Percentiles rank a stretch among this genome's conserved stretches.
phyloP scores from a whole-genome alignment of 2,888 invertebrate genomes.

The Pyrochroa serraticornis region DNA sequence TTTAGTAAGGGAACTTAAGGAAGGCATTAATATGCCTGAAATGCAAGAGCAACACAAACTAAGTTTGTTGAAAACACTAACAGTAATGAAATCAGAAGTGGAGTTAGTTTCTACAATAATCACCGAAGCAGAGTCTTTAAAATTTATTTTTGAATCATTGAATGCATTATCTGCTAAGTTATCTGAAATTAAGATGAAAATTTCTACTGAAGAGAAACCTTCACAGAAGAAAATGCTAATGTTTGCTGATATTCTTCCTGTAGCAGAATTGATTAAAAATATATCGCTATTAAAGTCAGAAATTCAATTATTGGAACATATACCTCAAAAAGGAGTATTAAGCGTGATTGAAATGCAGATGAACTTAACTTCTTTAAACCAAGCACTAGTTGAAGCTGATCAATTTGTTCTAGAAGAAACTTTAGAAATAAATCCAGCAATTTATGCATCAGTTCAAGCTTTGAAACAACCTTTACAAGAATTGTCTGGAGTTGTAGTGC shows the following conservation, averaged over 20 bases:
- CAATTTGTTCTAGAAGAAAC: constrained; percentile 1
- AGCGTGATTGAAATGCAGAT: constrained; percentile 30
- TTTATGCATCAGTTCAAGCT: background rate
- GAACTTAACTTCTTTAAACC: constrained; percentile 1
- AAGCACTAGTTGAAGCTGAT: background rate
- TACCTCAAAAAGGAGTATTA: constrained; percentile 32
- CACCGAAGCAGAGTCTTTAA: constrained; percentile 11
- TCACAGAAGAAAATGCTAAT: background rate
- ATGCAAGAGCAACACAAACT: constrained; percentile 29
- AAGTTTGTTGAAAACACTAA: constrained; percentile 25
- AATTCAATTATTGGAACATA: background rate
- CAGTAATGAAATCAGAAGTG: constrained; percentile 26
- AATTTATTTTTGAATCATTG: constrained; percentile 7
- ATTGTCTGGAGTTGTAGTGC: constrained; percentile 2
- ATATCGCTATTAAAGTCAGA: constrained; percentile 1
- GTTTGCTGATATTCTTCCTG: background rate
- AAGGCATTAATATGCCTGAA: constrained; percentile 23
- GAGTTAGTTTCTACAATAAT: constrained; percentile 9
- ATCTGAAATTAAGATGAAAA: constrained; percentile 10
- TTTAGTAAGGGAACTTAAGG: constrained; percentile 22
- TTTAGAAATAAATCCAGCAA: background rate
- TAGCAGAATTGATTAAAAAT: constrained; percentile 13
- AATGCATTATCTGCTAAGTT: constrained; percentile 23
- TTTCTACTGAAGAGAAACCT: background rate
- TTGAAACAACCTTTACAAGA: constrained; percentile 13